phyloP scores from a whole-genome alignment of 2,113 vertebrate genomes.

The Tylochromis polylepis region DNA sequence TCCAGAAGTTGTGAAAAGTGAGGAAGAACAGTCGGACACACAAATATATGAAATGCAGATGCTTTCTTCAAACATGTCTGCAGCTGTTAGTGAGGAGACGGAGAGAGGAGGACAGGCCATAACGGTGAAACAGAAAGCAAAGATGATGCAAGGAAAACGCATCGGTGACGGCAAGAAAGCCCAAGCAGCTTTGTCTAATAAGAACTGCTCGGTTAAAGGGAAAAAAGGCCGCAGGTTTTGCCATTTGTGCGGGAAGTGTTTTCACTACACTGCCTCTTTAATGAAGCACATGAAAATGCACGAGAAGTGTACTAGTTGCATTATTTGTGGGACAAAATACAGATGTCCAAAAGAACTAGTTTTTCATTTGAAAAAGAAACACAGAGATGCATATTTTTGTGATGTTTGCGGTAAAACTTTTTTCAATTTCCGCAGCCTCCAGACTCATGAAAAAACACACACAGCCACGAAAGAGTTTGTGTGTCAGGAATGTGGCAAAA shows the following conservation, averaged over 20 bases:
- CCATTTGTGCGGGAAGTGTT: constrained; percentile 26
- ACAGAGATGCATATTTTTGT: neutral
- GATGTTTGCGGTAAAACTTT: constrained; percentile 4
- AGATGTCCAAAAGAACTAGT: neutral
- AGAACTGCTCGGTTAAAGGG: neutral
- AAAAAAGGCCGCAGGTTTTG: constrained; percentile 17
- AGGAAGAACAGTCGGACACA: neutral
- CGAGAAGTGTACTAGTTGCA: neutral
- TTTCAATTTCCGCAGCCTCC: neutral
- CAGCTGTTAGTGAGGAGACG: neutral
- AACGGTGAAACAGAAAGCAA: neutral
- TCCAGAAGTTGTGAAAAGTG: neutral
- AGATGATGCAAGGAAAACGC: neutral
- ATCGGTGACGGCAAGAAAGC: accelerated
- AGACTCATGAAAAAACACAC: constrained; percentile 4
- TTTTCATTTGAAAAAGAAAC: neutral
- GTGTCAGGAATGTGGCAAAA: constrained; percentile 30
- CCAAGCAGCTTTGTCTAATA: neutral
- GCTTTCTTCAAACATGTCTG: neutral
- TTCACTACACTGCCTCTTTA: constrained; percentile 23
- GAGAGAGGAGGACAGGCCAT: neutral
- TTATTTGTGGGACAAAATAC: neutral
- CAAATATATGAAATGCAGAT: neutral
- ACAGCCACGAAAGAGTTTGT: neutral
- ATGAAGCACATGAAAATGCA: constrained; percentile 39